Percentiles rank a stretch among this genome's conserved stretches.
Evolutionary conservation across 64 coral and sea anemone species (phyloP).

Genomic region (Montipora efflorescens): DNA sequence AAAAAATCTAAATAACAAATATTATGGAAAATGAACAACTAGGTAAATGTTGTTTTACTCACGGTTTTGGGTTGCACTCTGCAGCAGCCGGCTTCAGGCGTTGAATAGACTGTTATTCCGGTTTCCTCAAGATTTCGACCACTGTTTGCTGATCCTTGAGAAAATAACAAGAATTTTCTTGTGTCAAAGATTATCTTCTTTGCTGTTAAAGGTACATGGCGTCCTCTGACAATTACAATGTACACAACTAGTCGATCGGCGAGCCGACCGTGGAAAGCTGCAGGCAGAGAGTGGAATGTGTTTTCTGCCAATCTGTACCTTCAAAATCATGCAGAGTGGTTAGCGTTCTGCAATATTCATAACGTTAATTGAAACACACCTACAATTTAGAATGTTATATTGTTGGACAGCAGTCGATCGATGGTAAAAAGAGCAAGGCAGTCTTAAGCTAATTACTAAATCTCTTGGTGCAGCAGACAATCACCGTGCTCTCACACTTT

Average conservation of each 20-base stretch:
- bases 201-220: neutral
- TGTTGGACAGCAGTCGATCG: neutral
- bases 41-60: neutral
- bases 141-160: neutral
- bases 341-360: neutral
- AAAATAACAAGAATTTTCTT: neutral
- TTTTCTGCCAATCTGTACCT: neutral
- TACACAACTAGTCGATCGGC: neutral
- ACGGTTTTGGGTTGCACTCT: neutral
- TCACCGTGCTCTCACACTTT: conserved; percentile 17
- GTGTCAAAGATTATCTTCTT: neutral
- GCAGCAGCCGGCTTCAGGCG: neutral
- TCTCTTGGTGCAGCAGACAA: neutral
- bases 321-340: neutral
- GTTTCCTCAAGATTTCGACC: neutral
- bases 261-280: neutral
- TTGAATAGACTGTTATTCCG: neutral
- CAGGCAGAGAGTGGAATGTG: neutral
- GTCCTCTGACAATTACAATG: neutral
- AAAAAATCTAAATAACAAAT: neutral
- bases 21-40: neutral
- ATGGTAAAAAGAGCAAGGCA: neutral
- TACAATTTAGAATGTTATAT: conserved; percentile 1
- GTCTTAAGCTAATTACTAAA: neutral
- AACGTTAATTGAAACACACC: neutral